Evolutionary conservation across 2,888 invertebrate species (phyloP), one percentile per base, ranked within the genome.

Genomic region (Sympetrum striolatum): DNA sequence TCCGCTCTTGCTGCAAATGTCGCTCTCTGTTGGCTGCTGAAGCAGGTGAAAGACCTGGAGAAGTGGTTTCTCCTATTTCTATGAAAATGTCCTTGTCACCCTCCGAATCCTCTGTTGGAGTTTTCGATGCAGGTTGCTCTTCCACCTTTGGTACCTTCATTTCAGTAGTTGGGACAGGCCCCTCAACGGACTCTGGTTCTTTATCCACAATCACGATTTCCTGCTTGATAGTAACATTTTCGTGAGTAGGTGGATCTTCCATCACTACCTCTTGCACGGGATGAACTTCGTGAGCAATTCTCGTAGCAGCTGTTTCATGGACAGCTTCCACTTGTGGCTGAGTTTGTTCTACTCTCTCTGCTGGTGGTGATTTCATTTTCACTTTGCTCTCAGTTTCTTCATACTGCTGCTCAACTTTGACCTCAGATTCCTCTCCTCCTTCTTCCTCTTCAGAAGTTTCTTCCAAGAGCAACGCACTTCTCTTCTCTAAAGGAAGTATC

Each of bases 381-480:
- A 44, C 35, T 48, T 82, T 58, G 79, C 80, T 64, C 35, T 81
- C 80, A 1, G 31, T 35, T 44, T 90, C 90, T 58, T 90, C 60
- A n/a, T 12, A 35, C n/a, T 22, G 37, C 6, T 91, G 58, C 53
- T 91, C 80, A 31, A 12, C 31, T 91, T 91, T 81, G 44, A 90
- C 60, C 90, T 81, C 80, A 44, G 90, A 90, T 58, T 90, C 90
- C 82, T 90, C 82, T 79, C 91, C 82, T 22, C 48, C 25, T 53
- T 91, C 91, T 48, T 95, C 95, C 25, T 96, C 96, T 15, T 96
- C 96, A n/a, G 96, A 95, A 91, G 97, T 97, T 35, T 96, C 96
- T 92, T 97, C 97, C 92, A 97, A 95, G 0, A 97, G 97, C 73
- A 98, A 93, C 0, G 97, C 96, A 90, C 96, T 97, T 39, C 92